A percentile compares a stretch with the other conserved stretches of the same genome.
These are phyloP conservation scores for Panagrolaimus sp. DNA, from an alignment of 1,140 invertebrate genomes.

Conservation along the genomic window DNA sequence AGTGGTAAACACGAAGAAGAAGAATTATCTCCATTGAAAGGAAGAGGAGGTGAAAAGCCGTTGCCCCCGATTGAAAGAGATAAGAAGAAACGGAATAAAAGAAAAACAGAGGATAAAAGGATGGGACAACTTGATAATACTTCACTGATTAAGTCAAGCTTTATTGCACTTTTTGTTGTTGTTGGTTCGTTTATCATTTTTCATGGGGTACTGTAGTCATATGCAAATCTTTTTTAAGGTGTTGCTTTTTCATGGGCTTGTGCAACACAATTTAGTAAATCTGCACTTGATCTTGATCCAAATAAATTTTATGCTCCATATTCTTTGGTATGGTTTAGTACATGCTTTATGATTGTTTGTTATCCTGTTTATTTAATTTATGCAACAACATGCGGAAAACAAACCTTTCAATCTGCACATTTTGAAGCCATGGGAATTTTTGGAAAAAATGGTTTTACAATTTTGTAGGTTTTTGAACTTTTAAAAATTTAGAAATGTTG, in stretches of 20 bases:
- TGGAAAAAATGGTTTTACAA: constrained; percentile 18
- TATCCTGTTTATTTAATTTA: constrained; percentile 56
- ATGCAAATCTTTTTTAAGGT: neutral
- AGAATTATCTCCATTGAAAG: too few species aligned
- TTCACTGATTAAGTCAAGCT: too few species aligned
- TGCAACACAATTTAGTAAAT: constrained; percentile 54
- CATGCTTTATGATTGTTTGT: constrained; percentile 51
- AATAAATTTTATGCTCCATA: constrained; percentile 54
- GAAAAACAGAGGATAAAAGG: too few species aligned
- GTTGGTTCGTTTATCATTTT: too few species aligned
- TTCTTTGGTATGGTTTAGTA: constrained; percentile 58
- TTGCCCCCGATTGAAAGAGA: too few species aligned
- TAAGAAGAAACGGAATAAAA: too few species aligned
- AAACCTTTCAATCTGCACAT: constrained; percentile 23
- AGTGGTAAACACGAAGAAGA: too few species aligned
- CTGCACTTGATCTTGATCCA: constrained; percentile 43
- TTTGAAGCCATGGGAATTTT: constrained; percentile 33
- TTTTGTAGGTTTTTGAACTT: constrained; percentile 19
- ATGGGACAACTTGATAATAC: too few species aligned
- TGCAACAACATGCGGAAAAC: constrained; percentile 21
- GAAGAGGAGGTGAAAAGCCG: too few species aligned
- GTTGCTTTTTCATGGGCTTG: constrained; percentile 53
- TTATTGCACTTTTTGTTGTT: too few species aligned
- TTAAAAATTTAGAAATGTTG: too few species aligned
- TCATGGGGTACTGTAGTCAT: too few species aligned